phyloP scores from a whole-genome alignment of 2,113 vertebrate genomes.

The Percina caprodes region DNA sequence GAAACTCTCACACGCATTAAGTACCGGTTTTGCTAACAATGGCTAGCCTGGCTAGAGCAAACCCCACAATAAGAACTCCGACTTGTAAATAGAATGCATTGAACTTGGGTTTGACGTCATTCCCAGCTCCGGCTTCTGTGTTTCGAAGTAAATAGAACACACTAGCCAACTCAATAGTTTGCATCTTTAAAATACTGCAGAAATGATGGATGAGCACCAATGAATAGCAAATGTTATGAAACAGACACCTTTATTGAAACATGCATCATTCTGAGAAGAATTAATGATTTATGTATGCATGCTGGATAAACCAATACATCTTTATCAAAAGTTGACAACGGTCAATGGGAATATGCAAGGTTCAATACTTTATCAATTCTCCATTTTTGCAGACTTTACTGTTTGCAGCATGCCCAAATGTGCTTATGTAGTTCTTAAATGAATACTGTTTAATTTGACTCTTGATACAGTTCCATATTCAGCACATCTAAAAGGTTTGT shows the following conservation, averaged over 20 bases:
- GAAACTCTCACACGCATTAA: background rate
- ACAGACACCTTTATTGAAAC: background rate
- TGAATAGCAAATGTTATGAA: background rate
- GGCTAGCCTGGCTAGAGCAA: no score
- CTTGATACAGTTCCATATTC: background rate
- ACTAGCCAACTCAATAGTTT: background rate
- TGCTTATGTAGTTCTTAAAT: background rate
- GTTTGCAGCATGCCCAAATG: background rate
- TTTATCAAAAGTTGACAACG: slow-evolving; percentile 3
- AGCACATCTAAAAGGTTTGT: background rate
- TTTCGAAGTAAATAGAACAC: background rate
- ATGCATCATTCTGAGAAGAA: background rate
- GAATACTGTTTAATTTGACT: background rate
- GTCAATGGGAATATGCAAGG: background rate
- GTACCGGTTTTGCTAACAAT: no score
- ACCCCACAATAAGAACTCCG: no score
- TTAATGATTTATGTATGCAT: slow-evolving; percentile 17
- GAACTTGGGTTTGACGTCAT: no score
- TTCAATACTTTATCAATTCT: background rate
- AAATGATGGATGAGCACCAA: background rate
- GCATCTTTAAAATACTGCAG: background rate
- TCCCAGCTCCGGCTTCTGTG: no score
- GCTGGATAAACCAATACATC: background rate
- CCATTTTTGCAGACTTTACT: background rate
- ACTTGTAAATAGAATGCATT: no score